Base-by-base conservation (phyloP, 2,888 invertebrate genomes). In the Orgyia antiqua region DNA sequence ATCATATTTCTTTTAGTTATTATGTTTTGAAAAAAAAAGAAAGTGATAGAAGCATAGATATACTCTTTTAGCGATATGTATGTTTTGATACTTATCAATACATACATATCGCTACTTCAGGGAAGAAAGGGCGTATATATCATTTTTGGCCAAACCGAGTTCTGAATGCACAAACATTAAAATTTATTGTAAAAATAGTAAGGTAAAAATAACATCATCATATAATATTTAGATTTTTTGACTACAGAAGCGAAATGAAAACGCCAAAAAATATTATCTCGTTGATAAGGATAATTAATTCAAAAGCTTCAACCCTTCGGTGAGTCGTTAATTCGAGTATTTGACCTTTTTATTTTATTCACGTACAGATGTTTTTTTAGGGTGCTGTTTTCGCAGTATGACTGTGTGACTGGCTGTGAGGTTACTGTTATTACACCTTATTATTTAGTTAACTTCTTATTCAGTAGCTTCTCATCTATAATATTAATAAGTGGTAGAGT, bases 201-300 rank as follows among this genome's bases (percentile, higher is more conserved):
- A n/a, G n/a, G n/a, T n/a, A n/a, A n/a, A n/a, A n/a, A n/a, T n/a
- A n/a, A n/a, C n/a, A n/a, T n/a, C n/a, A n/a, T n/a, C n/a, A n/a
- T 33, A 31, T 25, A 13, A 4, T 13, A 31, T 17, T 39, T 42
- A 39, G 33, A 38, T 35, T 27, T 31, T 30, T 27, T 36, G 27
- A 29, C 31, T 33, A 30, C 24, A 27, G 17, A 24, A 27, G 25
- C 29, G 34, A 36, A 39, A 33, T 33, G 38, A 39, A 45, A 46
- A 31, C 29, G 42, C 35, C 45, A 46, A 54, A 57, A 45, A 54
- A 45, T 55, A 51, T 57, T 52, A 52, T 51, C 46, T 46, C 39
- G 43, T 49, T 53, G 47, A 57, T 56, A 54, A 54, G 45, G 39
- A 56, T 58, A 58, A 53, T 57, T 57, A 58, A 57, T 57, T 57